A percentile compares a stretch with the other conserved stretches of the same genome.
phyloP scores from a whole-genome alignment of 2,888 invertebrate species.

The Tetranychus truncatus region DNA sequence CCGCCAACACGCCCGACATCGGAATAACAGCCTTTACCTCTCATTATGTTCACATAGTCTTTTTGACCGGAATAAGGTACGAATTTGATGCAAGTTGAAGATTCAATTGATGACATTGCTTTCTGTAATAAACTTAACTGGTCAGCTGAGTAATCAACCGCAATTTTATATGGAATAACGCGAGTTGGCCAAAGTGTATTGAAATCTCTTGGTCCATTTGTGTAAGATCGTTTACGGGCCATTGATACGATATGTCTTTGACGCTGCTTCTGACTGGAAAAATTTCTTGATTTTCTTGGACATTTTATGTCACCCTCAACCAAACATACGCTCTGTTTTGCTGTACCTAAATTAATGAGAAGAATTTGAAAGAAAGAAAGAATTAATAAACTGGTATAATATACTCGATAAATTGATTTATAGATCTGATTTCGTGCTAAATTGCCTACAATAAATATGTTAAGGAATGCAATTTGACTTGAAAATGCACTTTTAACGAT shows the following conservation, averaged over 20 bases:
- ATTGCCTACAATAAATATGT: too few relatives aligned
- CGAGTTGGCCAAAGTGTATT: neutral
- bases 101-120: neutral
- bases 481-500: too few relatives aligned
- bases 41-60: constrained; percentile 8
- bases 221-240: neutral
- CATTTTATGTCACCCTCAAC: constrained; percentile 2
- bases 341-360: neutral
- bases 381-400: too few relatives aligned
- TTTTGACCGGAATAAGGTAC: neutral
- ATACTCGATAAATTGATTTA: too few relatives aligned
- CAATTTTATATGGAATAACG: neutral
- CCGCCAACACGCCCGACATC: constrained; percentile 16
- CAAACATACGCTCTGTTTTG: neutral
- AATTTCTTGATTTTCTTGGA: neutral
- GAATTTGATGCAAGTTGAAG: constrained; percentile 10
- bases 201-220: constrained; percentile 2
- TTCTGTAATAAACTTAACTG: neutral
- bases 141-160: neutral
- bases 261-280: neutral
- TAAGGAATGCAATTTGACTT: too few relatives aligned
- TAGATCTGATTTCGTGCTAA: too few relatives aligned
- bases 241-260: neutral
- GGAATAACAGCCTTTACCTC: constrained; percentile 17
- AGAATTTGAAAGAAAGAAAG: too few relatives aligned